Base-by-base conservation (phyloP, 2,797 vertebrate species). In the Lateolabrax maculatus region DNA sequence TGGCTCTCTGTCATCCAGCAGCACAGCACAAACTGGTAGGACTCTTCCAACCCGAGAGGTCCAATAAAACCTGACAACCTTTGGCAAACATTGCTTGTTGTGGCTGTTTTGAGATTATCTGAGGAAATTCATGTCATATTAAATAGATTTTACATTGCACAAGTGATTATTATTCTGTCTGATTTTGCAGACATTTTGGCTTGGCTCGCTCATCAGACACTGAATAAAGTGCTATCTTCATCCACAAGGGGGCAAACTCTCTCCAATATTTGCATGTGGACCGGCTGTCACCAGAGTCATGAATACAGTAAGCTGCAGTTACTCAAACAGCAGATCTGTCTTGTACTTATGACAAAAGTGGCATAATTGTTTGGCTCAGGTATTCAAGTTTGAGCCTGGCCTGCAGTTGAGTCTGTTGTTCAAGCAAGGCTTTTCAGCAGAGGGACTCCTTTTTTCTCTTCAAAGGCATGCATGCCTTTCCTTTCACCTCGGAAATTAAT, bases 161-260 rank as follows among this genome's bases (percentile, higher is more conserved):
- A 55, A 46, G 68, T 52, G 57, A 80, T 75, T 51, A 27, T 71
- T 62, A 75, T 65, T 56, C n/a, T 67, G 44, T 15, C 56, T 44
- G 68, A 78, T 61, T 75, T 67, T 67, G 36, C 75, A 83, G 72
- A 66, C 51, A 23, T 60, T 52, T 57, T 57, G 57, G 46, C 23
- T 62, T 2, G 1, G 3, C n/a, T 77, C 8, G 25, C 23, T 51
- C 10, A 1, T 56, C 3, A 44, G 21, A 25, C 15, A 9, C 1
- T 23, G 18, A 52, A 18, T 23, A 39, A 51, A 43, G 60, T 62
- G 5, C 62, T 2, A 0, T 49, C 53, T 71, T 75, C 52, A 9
- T 64, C 91, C 95, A 94, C 93, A 82, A 94, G 95, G 89, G 93
- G 95, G 94, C 95, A 87, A 91, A 92, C 91, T 90, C 64, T 84